These are phyloP conservation scores for Xyrauchen texanus DNA, from an alignment of 2,113 vertebrate species.

Conservation along the genomic window DNA sequence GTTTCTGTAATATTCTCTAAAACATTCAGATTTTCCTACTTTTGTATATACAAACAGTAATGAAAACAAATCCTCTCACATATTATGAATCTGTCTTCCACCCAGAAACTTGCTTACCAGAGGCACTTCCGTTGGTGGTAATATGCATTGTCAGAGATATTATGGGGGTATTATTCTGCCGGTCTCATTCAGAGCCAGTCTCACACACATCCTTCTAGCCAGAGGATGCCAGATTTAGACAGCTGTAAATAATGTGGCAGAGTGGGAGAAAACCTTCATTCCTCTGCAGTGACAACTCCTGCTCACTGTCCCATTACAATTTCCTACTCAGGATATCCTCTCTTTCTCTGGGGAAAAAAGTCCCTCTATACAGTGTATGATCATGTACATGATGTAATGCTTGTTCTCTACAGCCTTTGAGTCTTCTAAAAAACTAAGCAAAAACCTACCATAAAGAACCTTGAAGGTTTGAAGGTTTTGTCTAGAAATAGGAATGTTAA, in stretches of 20 bases:
- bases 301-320: constrained; percentile 21
- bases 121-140: neutral
- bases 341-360: constrained; percentile 56
- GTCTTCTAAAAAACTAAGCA: neutral
- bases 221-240: neutral
- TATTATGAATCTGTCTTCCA: neutral
- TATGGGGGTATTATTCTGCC: neutral
- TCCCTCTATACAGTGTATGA: constrained; percentile 36
- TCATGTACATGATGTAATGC: constrained; percentile 44
- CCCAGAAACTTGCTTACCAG: neutral
- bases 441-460: neutral
- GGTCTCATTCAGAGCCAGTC: constrained; percentile 44
- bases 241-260: constrained; percentile 32
- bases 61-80: neutral
- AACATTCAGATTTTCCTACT: too few relatives aligned
- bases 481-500: too few relatives aligned
- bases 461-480: too few relatives aligned
- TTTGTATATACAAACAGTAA: too few relatives aligned
- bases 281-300: constrained; percentile 29
- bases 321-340: constrained; percentile 62
- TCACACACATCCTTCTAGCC: constrained; percentile 44
- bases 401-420: neutral
- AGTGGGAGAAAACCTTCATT: constrained; percentile 14
- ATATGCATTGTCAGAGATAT: constrained; percentile 11
- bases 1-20: too few relatives aligned